phyloP scores from a whole-genome alignment of 1,140 invertebrate species.

The Danaus plexippus region DNA sequence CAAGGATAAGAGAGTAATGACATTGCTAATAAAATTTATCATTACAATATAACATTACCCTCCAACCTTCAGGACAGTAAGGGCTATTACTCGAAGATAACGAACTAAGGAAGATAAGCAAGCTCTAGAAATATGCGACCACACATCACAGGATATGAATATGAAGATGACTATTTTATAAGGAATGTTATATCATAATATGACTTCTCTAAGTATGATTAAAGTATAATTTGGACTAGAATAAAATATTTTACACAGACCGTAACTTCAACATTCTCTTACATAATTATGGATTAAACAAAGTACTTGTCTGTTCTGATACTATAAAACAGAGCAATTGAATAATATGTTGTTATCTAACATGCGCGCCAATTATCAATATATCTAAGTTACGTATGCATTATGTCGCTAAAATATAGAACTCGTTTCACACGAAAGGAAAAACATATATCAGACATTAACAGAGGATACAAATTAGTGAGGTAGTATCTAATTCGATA shows the following conservation, averaged over 20 bases:
- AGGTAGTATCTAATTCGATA: constrained; percentile 4
- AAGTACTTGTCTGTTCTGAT: not conserved
- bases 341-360: constrained; percentile 15
- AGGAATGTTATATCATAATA: not conserved
- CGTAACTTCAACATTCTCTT: no score
- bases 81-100: constrained; percentile 17
- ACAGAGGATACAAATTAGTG: not conserved
- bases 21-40: constrained; percentile 28
- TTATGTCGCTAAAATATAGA: no score
- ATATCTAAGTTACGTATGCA: no score
- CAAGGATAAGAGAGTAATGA: constrained; percentile 24
- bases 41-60: constrained; percentile 20
- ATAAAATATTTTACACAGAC: no score
- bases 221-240: no score
- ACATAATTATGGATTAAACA: no score
- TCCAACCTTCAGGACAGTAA: constrained; percentile 22
- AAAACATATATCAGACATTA: no score
- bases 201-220: no score
- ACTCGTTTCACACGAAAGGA: no score
- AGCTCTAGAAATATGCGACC: constrained; percentile 12
- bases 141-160: constrained; percentile 10
- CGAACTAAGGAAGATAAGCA: constrained; percentile 13
- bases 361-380: constrained; percentile 3
- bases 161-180: not conserved
- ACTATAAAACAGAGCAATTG: constrained; percentile 2